These are phyloP conservation scores for Drosophila helvetica DNA, from an alignment of 2,888 invertebrate genomes.

Conservation along the genomic window DNA sequence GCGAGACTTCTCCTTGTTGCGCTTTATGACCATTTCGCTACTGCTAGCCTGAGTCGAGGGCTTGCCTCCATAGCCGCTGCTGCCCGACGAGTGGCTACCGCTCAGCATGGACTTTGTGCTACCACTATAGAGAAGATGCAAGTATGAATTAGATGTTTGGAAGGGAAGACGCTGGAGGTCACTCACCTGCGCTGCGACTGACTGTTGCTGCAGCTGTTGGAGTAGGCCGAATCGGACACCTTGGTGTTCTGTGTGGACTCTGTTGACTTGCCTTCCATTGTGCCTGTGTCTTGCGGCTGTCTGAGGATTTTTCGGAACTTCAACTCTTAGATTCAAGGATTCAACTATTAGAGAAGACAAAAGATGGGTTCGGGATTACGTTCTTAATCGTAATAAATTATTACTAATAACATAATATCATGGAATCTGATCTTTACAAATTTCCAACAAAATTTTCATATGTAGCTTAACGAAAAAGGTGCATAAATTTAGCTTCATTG, in stretches of 20 bases:
- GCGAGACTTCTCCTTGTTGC: slow-evolving; percentile 81
- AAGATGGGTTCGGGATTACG: background rate
- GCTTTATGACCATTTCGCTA: slow-evolving; percentile 79
- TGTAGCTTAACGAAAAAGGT: too few relatives aligned
- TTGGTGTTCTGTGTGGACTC: slow-evolving; percentile 82
- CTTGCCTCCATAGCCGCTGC: slow-evolving; percentile 91
- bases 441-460: too few relatives aligned
- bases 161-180: background rate
- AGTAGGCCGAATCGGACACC: slow-evolving; percentile 91
- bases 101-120: slow-evolving; percentile 91
- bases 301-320: background rate
- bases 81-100: slow-evolving; percentile 91
- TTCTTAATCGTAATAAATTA: too few relatives aligned
- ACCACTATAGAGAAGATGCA: slow-evolving; percentile 84
- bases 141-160: background rate
- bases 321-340: too few relatives aligned
- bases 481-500: too few relatives aligned
- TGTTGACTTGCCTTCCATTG: slow-evolving; percentile 82
- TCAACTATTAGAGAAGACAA: background rate
- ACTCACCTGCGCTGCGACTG: slow-evolving; percentile 91
- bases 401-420: too few relatives aligned
- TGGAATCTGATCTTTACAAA: too few relatives aligned
- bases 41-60: slow-evolving; percentile 86
- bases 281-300: slow-evolving; percentile 23
- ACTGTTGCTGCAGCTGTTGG: slow-evolving; percentile 92